A percentile compares a stretch with the other conserved stretches of the same genome.
phyloP scores from a whole-genome alignment of 2,113 vertebrate genomes.

The Gymnobelideus leadbeateri region DNA sequence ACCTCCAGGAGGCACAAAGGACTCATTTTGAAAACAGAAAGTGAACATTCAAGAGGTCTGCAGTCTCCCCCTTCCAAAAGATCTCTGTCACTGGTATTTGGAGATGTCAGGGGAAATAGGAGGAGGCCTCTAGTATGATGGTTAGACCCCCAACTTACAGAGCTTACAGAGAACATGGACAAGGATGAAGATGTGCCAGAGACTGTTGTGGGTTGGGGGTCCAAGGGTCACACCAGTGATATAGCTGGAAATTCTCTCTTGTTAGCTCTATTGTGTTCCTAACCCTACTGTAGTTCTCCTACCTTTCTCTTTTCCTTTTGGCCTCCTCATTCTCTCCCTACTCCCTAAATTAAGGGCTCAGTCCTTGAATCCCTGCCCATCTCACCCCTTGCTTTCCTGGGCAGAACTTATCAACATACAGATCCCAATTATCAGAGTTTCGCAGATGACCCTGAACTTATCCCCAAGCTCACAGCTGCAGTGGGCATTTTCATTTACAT shows the following conservation, averaged over 20 bases:
- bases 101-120: neutral
- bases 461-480: neutral
- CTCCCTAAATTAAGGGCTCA: neutral
- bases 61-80: neutral
- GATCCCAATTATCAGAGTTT: neutral
- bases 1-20: neutral
- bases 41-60: too few relatives aligned
- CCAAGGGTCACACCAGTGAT: neutral
- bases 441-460: neutral
- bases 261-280: too few relatives aligned
- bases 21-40: neutral
- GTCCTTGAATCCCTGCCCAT: neutral
- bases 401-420: neutral
- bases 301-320: neutral
- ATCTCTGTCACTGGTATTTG: neutral
- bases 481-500: neutral
- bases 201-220: neutral
- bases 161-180: neutral
- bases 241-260: neutral
- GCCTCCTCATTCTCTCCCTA: neutral
- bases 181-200: neutral
- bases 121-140: neutral
- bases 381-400: neutral
- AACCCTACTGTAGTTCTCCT: neutral
- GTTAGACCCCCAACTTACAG: neutral